A percentile compares a stretch with the other conserved stretches of the same genome.
phyloP scores from a whole-genome alignment of 1,140 invertebrate species.

The Trachymyrmex septentrionalis region DNA sequence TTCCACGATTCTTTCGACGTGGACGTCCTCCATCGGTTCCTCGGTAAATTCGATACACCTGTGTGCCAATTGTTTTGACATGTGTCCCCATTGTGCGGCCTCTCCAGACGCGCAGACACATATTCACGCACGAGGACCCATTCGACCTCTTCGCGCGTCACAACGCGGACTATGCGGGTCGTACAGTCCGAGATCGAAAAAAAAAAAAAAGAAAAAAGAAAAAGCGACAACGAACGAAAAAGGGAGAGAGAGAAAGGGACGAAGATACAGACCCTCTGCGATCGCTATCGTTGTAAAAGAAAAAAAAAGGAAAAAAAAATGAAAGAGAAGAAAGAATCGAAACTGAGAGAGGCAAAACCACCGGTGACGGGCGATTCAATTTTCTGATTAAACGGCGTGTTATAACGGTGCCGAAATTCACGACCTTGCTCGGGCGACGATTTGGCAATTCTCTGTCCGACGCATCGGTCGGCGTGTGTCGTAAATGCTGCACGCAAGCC shows the following conservation, averaged over 20 bases:
- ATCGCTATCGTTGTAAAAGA: background rate
- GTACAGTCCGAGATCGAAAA: slow-evolving; percentile 75
- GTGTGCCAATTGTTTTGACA: slow-evolving; percentile 85
- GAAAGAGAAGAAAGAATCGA: slow-evolving; percentile 32
- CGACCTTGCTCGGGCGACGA: slow-evolving; percentile 43
- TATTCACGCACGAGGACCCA: slow-evolving; percentile 70
- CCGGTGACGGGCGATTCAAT: slow-evolving; percentile 79
- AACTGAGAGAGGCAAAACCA: slow-evolving; percentile 18
- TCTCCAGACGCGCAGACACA: slow-evolving; percentile 71
- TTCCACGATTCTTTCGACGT: slow-evolving; percentile 69
- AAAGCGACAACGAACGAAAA: background rate
- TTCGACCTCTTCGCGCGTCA: slow-evolving; percentile 72
- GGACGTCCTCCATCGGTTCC: slow-evolving; percentile 71
- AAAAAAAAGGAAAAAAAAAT: slow-evolving; percentile 19
- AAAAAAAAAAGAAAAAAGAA: slow-evolving; percentile 51
- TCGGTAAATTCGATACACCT: slow-evolving; percentile 82
- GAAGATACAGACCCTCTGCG: background rate
- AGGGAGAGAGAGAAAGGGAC: background rate
- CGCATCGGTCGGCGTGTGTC: background rate
- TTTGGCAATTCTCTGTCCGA: background rate
- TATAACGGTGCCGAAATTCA: slow-evolving; percentile 66
- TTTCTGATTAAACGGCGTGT: slow-evolving; percentile 79
- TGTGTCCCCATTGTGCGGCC: slow-evolving; percentile 82
- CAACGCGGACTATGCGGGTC: slow-evolving; percentile 79
- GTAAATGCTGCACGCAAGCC: background rate